Base-by-base conservation (phyloP, 2,888 invertebrate species). In the Drosophila macrospina region DNA sequence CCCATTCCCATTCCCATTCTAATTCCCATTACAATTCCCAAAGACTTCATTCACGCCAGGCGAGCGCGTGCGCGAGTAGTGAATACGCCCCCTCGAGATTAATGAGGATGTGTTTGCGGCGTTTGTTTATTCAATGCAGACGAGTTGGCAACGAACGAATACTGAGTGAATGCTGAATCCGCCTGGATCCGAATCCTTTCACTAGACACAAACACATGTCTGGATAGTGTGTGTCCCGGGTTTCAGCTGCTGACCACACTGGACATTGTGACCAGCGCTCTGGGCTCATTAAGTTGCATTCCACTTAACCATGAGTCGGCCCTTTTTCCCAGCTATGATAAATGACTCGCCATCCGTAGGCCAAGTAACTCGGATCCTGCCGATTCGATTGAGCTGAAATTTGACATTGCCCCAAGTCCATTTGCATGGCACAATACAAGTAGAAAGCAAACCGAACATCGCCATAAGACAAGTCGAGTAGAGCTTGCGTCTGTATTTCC, bases 71-170 rank as follows among this genome's bases (percentile, higher is more conserved):
- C 79, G 77, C 69, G 50, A 51, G 64, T 56, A 47, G 63, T 7
- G 28, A 28, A 78, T 71, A 88, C 86, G 88, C 89, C 90, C 88
- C 89, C 89, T 87, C 74, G 74, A 88, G 85, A 89, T 89, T 83
- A 89, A 84, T 88, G 81, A 85, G 88, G 54, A 79, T 87, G 59
- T 64, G 47, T 56, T 47, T 69, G 62, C 73, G 55, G 47, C 73
- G 63, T 68, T 82, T 82, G 82, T 87, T 86, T 86, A 78, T 73
- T 86, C 63, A 59, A 55, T 62, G 74, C 62, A 55, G 37, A 56
- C 45, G 52, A 54, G 34, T 52, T 34, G 30, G 34, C 42, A 34
- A 37, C 48, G 57, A 34, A 37, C 48, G 57, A 39, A 47, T 48
- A 26, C 64, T 32, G 37, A 37, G 37, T 32, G 37, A 47, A 44